Evolutionary conservation across 2,113 vertebrate genomes (phyloP).

Genomic region (Zosterops borbonicus): DNA sequence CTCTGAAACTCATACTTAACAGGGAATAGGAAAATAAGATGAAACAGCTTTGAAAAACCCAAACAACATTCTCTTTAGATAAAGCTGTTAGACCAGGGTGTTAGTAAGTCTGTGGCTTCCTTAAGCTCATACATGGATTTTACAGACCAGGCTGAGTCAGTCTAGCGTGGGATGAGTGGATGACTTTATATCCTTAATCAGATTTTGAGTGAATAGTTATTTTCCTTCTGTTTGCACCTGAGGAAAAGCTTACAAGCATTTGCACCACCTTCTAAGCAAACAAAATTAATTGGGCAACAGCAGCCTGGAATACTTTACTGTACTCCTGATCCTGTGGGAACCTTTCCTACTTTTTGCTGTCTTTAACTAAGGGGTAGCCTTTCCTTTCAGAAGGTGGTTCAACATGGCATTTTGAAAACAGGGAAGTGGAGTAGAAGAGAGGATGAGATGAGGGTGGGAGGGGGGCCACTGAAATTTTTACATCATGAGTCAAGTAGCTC

Average conservation of each 20-base stretch:
- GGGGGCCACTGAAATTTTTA: background rate
- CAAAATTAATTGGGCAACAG: background rate
- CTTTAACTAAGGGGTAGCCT: background rate
- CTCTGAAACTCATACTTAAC: constrained; percentile 1
- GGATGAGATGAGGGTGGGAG: background rate
- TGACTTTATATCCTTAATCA: constrained; percentile 54
- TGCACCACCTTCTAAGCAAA: constrained; percentile 37
- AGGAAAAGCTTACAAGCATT: constrained; percentile 50
- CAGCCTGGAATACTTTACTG: background rate
- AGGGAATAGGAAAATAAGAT: constrained; percentile 19
- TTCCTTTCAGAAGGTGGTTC: background rate
- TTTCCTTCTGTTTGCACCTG: constrained; percentile 58
- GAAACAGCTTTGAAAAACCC: constrained; percentile 1
- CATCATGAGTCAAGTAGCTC: constrained; percentile 8
- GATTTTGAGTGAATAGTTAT: constrained; percentile 28
- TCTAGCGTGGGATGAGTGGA: constrained; percentile 29
- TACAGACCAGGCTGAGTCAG: constrained; percentile 52
- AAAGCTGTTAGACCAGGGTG: background rate
- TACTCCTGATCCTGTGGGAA: background rate
- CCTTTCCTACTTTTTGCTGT: background rate
- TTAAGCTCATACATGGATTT: constrained; percentile 25
- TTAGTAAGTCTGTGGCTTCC: constrained; percentile 30
- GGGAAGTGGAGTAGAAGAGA: background rate
- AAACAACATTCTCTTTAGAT: constrained; percentile 21
- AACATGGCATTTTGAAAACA: background rate